These are phyloP conservation scores for Drosophila dives DNA, from an alignment of 2,888 invertebrate species.

Conservation along the genomic window DNA sequence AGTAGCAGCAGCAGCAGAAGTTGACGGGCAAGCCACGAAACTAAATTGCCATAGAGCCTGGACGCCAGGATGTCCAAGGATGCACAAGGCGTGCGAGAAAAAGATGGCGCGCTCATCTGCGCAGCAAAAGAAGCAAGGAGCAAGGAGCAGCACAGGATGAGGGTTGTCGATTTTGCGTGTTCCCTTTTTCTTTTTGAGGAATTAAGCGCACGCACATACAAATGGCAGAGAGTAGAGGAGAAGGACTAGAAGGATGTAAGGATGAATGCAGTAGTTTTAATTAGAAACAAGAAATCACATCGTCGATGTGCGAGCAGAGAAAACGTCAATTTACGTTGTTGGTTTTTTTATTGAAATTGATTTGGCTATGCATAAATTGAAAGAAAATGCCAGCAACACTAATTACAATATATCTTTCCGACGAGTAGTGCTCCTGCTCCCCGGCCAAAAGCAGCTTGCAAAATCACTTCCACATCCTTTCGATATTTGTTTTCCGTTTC, in stretches of 20 bases:
- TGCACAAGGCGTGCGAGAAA: slow-evolving; percentile 67
- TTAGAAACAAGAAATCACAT: slow-evolving; percentile 57
- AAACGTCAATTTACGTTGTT: slow-evolving; percentile 41
- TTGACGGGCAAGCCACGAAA: slow-evolving; percentile 75
- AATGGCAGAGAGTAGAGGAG: not conserved
- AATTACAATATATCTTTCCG: slow-evolving; percentile 77
- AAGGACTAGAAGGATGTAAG: not conserved
- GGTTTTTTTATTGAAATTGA: slow-evolving; percentile 75
- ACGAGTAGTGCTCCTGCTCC: not conserved
- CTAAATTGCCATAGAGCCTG: slow-evolving; percentile 64
- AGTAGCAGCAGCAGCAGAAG: slow-evolving; percentile 48
- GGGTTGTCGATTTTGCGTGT: not conserved
- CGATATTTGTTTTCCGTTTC: slow-evolving; percentile 11
- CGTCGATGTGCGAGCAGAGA: slow-evolving; percentile 1
- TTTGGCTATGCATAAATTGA: slow-evolving; percentile 75
- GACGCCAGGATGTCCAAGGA: slow-evolving; percentile 28
- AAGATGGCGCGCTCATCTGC: slow-evolving; percentile 76
- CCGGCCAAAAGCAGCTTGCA: slow-evolving; percentile 10
- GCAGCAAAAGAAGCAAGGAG: slow-evolving; percentile 34
- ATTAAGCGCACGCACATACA: slow-evolving; percentile 38
- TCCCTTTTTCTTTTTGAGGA: slow-evolving; percentile 2
- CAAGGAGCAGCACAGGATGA: slow-evolving; percentile 1
- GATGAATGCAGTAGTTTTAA: slow-evolving; percentile 36
- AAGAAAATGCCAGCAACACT: slow-evolving; percentile 57
- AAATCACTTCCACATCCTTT: slow-evolving; percentile 23